Base-by-base conservation (phyloP, 2,888 invertebrate species). In the Aphidoletes aphidimyza region DNA sequence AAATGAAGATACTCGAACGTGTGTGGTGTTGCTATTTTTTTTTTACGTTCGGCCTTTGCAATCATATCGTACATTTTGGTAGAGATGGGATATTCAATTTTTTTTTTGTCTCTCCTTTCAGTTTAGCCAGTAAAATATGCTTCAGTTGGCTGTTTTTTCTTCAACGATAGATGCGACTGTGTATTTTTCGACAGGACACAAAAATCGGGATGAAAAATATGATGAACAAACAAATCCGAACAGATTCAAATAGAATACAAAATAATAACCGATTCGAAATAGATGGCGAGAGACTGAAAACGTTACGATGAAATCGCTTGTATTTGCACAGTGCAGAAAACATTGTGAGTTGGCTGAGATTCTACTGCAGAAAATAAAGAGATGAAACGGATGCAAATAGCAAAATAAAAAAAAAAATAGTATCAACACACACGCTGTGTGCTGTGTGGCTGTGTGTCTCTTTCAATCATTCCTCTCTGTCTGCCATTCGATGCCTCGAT, bases 181-280 rank as follows among this genome's bases (percentile, higher is more conserved):
- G 22, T 11, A 26, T 30, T 81, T 81, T 81, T 81, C 37, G n/a
- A 37, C 37, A 37, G 81, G 37, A 37, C 37, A 81, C 36, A 17
- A 3, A 37, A 81, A 81, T 22, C 36, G 37, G n/a, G 37, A 81
- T 37, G 81, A 37, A 81, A n/a, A 81, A 81, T 81, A 81, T 81
- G 81, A 81, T 81, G 81, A 81, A 81, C 81, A 81, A 81, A 81
- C 81, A 81, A 37, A 36, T 81, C 81, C n/a, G 37, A 81, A 81
- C 19, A 22, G 81, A 81, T 37, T 81, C 37, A 37, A 81, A 81
- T 81, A 37, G 81, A 81, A 81, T 81, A 81, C 81, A 81, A 81
- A 81, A 81, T 81, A 81, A 81, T 81, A 81, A 81, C 81, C 37
- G 22, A n/a, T 19, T 81, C 37, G 37, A 11, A 81, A 81, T 81